Percentiles rank a stretch among this genome's conserved stretches.
Evolutionary conservation across 2,888 invertebrate genomes (phyloP).

Genomic region (Caenorhabditis sp.): DNA sequence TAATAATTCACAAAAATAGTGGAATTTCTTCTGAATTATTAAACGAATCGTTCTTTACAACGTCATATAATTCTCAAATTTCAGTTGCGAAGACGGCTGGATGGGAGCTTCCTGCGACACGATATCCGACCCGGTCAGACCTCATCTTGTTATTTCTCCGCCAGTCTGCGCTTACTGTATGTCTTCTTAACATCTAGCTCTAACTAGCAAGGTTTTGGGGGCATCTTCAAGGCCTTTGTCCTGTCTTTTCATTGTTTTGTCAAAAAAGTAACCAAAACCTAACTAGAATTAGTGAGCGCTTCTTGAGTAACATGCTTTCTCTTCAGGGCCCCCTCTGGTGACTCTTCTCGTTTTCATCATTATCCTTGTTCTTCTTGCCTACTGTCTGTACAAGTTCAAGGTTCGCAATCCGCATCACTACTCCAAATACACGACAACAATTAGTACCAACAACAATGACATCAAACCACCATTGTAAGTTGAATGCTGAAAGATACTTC

Average conservation of each 20-base stretch:
- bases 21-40: too few species aligned
- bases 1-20: too few species aligned
- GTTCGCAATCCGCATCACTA: constrained; percentile 62
- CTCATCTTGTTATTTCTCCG: constrained; percentile 52
- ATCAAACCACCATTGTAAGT: constrained; percentile 57
- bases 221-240: constrained; percentile 24
- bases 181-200: constrained; percentile 55
- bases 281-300: constrained; percentile 14
- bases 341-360: constrained; percentile 56
- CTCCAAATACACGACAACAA: constrained; percentile 48
- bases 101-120: constrained; percentile 59
- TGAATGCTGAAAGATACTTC: constrained; percentile 12
- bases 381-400: constrained; percentile 62
- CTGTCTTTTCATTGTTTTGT: constrained; percentile 43
- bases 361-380: constrained; percentile 51
- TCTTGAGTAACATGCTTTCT: constrained; percentile 2
- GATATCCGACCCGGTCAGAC: constrained; percentile 61
- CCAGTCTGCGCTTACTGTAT: constrained; percentile 66
- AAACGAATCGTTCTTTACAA: not conserved
- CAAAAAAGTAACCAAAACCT: constrained; percentile 32
- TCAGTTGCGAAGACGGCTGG: constrained; percentile 65
- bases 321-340: constrained; percentile 64
- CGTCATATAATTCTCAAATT: constrained; percentile 27
- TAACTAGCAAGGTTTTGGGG: constrained; percentile 37
- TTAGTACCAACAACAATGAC: constrained; percentile 43